Evolutionary conservation across 1,140 invertebrate genomes (phyloP).

Genomic region (Polyergus mexicanus): DNA sequence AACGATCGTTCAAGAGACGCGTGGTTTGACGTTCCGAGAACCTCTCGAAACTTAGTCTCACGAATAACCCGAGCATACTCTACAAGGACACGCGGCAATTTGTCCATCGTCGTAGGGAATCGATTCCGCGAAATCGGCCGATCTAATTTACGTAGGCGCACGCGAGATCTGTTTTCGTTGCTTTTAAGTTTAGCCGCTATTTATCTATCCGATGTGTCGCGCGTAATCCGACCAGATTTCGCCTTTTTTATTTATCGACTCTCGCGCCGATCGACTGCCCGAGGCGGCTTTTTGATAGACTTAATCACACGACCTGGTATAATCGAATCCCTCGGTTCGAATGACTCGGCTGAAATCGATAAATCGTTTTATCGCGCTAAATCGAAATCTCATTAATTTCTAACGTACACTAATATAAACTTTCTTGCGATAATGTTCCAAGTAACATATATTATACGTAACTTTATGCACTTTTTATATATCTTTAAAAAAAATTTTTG

Average conservation of each 20-base stretch:
- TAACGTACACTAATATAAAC: neutral
- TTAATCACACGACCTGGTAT: constrained; percentile 53
- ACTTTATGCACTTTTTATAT: neutral
- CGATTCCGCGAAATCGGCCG: constrained; percentile 70
- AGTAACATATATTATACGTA: no score
- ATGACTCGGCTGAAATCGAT: constrained; percentile 60
- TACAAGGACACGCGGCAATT: constrained; percentile 63
- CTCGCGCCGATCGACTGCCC: neutral
- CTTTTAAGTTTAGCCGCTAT: constrained; percentile 43
- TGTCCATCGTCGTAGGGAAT: constrained; percentile 55
- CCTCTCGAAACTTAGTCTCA: constrained; percentile 60
- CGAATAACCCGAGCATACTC: constrained; percentile 37
- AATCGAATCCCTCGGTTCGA: constrained; percentile 69
- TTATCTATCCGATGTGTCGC: constrained; percentile 22
- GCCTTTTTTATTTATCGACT: neutral
- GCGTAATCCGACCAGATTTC: neutral
- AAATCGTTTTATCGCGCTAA: neutral
- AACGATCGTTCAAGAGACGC: constrained; percentile 41
- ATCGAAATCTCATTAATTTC: neutral
- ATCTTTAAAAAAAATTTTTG: neutral
- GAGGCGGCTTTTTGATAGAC: neutral
- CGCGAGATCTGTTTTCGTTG: constrained; percentile 53
- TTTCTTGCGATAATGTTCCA: neutral
- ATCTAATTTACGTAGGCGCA: constrained; percentile 36
- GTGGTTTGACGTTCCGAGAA: constrained; percentile 71